Percentiles rank a stretch among this genome's conserved stretches.
Conservation (phyloP, 2,797 vertebrate species). For the Hephaestus fuliginosus region DNA sequence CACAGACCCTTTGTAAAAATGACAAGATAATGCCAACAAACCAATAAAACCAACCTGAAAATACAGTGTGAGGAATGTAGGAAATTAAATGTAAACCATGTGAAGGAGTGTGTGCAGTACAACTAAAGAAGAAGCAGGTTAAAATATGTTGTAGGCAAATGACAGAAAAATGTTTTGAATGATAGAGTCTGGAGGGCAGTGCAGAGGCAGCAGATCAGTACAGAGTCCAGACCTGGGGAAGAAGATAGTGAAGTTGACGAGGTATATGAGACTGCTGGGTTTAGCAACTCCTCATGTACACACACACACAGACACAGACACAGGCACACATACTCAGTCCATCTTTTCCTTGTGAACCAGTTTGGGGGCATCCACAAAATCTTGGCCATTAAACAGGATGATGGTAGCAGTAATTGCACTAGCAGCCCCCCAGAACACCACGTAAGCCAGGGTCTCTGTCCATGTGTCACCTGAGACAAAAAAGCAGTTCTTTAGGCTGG, state of each 20-base stretch:
- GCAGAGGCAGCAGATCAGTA: slow-evolving; percentile 45
- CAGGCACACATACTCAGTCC: slow-evolving; percentile 89
- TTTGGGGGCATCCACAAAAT: slow-evolving; percentile 97
- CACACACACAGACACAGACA: slow-evolving; percentile 72
- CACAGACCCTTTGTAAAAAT: slow-evolving; percentile 9
- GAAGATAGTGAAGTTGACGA: slow-evolving; percentile 50
- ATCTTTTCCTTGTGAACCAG: slow-evolving; percentile 99
- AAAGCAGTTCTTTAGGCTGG: background rate
- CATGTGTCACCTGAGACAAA: slow-evolving; percentile 91
- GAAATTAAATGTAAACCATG: background rate
- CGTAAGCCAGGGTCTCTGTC: slow-evolving; percentile 96
- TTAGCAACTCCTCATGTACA: slow-evolving; percentile 87
- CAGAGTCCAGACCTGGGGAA: slow-evolving; percentile 85
- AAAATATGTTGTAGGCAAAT: background rate
- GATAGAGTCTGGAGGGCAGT: slow-evolving; percentile 25
- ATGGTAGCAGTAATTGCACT: slow-evolving; percentile 93
- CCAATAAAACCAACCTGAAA: background rate
- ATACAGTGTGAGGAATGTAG: slow-evolving; percentile 10
- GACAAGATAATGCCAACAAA: background rate
- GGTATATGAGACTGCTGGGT: slow-evolving; percentile 81
- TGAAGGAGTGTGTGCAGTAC: slow-evolving; percentile 23
- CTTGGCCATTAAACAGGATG: slow-evolving; percentile 95
- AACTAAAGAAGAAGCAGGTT: background rate
- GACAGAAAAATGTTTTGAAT: slow-evolving; percentile 4
- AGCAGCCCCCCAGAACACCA: slow-evolving; percentile 95